Conservation (phyloP, 2,797 vertebrate species). For the Melanotaenia maccullochi region DNA sequence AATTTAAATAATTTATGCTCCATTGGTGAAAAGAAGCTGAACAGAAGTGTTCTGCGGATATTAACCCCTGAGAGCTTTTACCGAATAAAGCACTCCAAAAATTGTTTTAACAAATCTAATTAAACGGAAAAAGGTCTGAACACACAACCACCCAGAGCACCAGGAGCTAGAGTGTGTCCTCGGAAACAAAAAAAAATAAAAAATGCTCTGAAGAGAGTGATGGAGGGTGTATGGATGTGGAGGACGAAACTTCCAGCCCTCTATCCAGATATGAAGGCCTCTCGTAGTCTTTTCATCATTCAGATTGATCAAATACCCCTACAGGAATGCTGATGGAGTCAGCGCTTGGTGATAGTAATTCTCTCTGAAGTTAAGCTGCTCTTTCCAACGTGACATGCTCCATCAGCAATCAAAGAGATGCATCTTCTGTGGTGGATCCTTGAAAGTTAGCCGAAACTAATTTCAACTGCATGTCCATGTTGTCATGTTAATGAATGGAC, state of each 20-base stretch:
- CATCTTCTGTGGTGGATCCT: slow-evolving; percentile 66
- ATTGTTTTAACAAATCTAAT: slow-evolving; percentile 92
- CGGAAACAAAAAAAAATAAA: slow-evolving; percentile 79
- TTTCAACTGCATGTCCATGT: slow-evolving; percentile 46
- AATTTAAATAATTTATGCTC: slow-evolving; percentile 99
- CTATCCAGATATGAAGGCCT: slow-evolving; percentile 78
- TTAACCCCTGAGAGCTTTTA: slow-evolving; percentile 98
- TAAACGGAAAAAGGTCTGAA: slow-evolving; percentile 88
- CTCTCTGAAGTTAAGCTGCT: slow-evolving; percentile 80
- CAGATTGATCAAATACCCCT: slow-evolving; percentile 81
- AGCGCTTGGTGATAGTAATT: slow-evolving; percentile 73
- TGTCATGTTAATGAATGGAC: slow-evolving; percentile 59
- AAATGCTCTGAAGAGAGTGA: slow-evolving; percentile 76
- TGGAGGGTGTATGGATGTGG: slow-evolving; percentile 71
- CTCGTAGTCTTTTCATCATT: slow-evolving; percentile 79
- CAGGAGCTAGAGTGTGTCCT: slow-evolving; percentile 80
- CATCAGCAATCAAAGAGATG: slow-evolving; percentile 75
- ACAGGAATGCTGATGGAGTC: slow-evolving; percentile 81
- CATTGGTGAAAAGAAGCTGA: slow-evolving; percentile 99
- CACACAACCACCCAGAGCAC: slow-evolving; percentile 84
- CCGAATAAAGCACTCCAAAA: slow-evolving; percentile 89
- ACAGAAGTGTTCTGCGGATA: slow-evolving; percentile 99
- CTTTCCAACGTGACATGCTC: slow-evolving; percentile 70
- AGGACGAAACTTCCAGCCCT: slow-evolving; percentile 77
- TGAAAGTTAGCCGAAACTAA: slow-evolving; percentile 69